Evolutionary conservation across 1,140 invertebrate genomes (phyloP).

Genomic region (Camponotus vicinus): DNA sequence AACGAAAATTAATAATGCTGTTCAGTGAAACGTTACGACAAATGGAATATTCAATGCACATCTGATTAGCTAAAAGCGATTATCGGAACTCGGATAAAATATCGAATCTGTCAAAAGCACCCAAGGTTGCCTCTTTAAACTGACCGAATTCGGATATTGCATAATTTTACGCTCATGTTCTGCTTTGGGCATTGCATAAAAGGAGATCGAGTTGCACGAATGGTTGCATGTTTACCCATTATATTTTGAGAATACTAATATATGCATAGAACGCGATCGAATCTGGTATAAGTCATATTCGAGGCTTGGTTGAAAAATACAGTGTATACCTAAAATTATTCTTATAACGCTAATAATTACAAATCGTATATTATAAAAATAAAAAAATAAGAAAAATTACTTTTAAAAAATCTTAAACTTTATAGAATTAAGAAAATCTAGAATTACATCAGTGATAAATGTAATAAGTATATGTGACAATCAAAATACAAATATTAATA

Average conservation of each 20-base stretch:
- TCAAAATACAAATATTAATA: neutral
- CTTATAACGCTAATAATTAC: neutral
- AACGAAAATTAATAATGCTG: slow-evolving; percentile 37
- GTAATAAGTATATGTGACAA: neutral
- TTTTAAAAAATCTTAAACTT: neutral
- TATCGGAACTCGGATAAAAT: slow-evolving; percentile 16
- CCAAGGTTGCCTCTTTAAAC: slow-evolving; percentile 28
- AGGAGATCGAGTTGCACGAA: slow-evolving; percentile 59
- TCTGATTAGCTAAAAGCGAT: slow-evolving; percentile 36
- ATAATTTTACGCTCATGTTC: slow-evolving; percentile 58
- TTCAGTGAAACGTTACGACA: slow-evolving; percentile 1
- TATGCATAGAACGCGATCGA: neutral
- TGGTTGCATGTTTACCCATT: slow-evolving; percentile 47
- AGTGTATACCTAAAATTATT: neutral
- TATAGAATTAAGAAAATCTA: neutral
- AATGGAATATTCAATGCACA: slow-evolving; percentile 21
- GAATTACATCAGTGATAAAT: neutral
- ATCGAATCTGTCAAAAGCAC: slow-evolving; percentile 39
- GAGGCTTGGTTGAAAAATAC: neutral
- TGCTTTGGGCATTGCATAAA: slow-evolving; percentile 55
- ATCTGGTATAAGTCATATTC: neutral
- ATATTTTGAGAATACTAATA: slow-evolving; percentile 20
- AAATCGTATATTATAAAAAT: neutral
- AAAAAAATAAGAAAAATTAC: neutral
- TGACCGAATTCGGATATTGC: slow-evolving; percentile 45